Percentiles rank a stretch among this genome's conserved stretches.
phyloP scores from a whole-genome alignment of 2,113 vertebrate genomes.

The Sceloporus undulatus region DNA sequence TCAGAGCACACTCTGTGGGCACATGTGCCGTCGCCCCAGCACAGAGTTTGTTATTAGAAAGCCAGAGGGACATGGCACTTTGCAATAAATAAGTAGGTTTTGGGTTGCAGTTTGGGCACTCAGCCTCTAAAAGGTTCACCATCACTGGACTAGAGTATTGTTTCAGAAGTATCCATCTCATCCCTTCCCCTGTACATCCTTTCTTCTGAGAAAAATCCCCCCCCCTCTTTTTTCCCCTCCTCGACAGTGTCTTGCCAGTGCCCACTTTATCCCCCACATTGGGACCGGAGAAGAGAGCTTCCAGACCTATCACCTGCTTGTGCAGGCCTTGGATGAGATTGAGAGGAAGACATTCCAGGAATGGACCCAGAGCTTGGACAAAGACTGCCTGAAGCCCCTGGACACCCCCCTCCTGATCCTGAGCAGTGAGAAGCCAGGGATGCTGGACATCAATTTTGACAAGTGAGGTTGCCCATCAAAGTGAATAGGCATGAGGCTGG shows the following conservation, averaged over 20 bases:
- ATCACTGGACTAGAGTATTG: too few relatives aligned
- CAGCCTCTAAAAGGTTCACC: too few relatives aligned
- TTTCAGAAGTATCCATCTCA: too few relatives aligned
- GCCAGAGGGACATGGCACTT: too few relatives aligned
- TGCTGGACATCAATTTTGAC: conserved; percentile 88
- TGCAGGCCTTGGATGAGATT: conserved; percentile 83
- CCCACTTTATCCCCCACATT: conserved; percentile 79
- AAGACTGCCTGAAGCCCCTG: conserved; percentile 77
- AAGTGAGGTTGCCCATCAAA: conserved; percentile 69
- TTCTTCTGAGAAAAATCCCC: neutral
- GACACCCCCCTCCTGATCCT: conserved; percentile 82
- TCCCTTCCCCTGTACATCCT: too few relatives aligned
- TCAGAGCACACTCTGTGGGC: too few relatives aligned
- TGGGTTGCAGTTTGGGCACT: too few relatives aligned
- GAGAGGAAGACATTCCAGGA: conserved; percentile 82
- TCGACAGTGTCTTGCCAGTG: conserved; percentile 77
- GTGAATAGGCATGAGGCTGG: accelerated
- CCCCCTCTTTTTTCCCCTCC: neutral
- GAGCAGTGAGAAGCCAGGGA: conserved; percentile 72
- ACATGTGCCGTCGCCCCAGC: too few relatives aligned
- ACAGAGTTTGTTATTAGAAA: too few relatives aligned
- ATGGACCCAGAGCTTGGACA: conserved; percentile 85
- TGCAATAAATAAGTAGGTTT: too few relatives aligned
- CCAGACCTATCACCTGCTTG: conserved; percentile 71
- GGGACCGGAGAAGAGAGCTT: conserved; percentile 74